phyloP scores from a whole-genome alignment of 2,888 invertebrate species.

The Lapara coniferarum region DNA sequence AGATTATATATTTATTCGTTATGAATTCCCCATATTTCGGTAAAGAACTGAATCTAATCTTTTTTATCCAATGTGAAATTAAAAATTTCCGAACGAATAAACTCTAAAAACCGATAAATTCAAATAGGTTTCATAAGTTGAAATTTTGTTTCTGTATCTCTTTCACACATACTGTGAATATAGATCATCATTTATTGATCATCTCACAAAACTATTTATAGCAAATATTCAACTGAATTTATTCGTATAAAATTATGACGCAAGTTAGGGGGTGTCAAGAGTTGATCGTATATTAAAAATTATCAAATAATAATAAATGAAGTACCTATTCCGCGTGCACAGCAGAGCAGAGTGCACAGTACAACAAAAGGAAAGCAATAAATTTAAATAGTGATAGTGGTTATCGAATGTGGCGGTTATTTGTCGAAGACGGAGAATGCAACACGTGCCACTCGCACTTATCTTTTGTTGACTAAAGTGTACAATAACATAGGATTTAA shows the following conservation, averaged over 20 bases:
- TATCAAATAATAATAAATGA: too few relatives aligned
- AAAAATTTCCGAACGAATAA: not conserved
- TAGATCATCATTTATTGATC: not conserved
- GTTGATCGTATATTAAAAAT: not conserved
- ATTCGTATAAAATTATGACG: not conserved
- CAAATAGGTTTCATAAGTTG: not conserved
- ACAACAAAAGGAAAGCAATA: conserved; percentile 14
- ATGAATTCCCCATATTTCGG: too few relatives aligned
- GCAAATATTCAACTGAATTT: not conserved
- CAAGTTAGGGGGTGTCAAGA: not conserved
- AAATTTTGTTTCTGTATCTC: not conserved
- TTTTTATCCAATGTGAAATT: not conserved
- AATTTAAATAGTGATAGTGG: conserved; percentile 20
- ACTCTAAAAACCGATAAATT: not conserved
- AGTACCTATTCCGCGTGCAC: not conserved
- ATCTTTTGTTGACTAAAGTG: conserved; percentile 57
- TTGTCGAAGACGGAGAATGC: conserved; percentile 18
- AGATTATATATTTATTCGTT: too few relatives aligned
- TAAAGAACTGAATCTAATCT: too few relatives aligned
- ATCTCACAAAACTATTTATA: not conserved
- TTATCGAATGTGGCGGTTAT: conserved; percentile 1
- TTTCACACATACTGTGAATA: not conserved
- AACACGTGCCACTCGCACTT: conserved; percentile 60
- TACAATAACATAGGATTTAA: conserved; percentile 44
- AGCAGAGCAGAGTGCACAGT: too few relatives aligned